Evolutionary conservation across 2,888 invertebrate genomes (phyloP), one percentile per base, ranked within the genome.

Genomic region (Hylaea fasciaria): DNA sequence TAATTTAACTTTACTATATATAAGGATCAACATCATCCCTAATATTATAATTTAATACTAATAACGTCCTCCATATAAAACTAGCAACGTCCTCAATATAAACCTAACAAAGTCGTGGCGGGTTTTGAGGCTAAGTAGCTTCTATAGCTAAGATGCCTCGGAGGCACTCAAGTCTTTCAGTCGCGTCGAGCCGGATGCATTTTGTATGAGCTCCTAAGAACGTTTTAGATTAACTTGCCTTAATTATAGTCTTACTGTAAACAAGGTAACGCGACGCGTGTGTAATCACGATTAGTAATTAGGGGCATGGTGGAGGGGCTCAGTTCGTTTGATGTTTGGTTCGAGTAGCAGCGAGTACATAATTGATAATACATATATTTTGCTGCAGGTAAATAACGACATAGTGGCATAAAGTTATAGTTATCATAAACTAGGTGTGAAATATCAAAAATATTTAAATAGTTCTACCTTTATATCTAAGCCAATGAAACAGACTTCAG

Each of bases 221-320:
- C 83, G 80, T 74, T 87, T 85, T 80, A 87, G 87, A 89, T 90
- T 88, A 88, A 87, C 84, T 84, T 82, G 82, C 80, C 83, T 87
- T 89, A 90, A 91, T 91, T 90, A 90, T 83, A 83, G 82, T 83
- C 60, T 54, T 77, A 81, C 79, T 81, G 86, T 81, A 89, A 89
- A 89, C 85, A 87, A 65, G 68, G 78, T 73, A 74, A 76, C 74
- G 70, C 60, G 74, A 77, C 79, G 80, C 81, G 85, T 83, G 75
- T 84, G 85, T 87, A 87, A 89, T 90, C 86, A 87, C 86, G 87
- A 88, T 87, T 85, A 84, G 86, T 91, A 89, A 91, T 91, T 89
- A 90, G 87, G 82, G 71, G 72, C 73, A 74, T 74, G 67, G 66
- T 60, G 68, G 35, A 48, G 73, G 73, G 66, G 67, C 66, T 64